Evolutionary conservation across 2,113 vertebrate species (phyloP), one percentile per base, ranked within the genome.

Genomic region (Petroica traversi): DNA sequence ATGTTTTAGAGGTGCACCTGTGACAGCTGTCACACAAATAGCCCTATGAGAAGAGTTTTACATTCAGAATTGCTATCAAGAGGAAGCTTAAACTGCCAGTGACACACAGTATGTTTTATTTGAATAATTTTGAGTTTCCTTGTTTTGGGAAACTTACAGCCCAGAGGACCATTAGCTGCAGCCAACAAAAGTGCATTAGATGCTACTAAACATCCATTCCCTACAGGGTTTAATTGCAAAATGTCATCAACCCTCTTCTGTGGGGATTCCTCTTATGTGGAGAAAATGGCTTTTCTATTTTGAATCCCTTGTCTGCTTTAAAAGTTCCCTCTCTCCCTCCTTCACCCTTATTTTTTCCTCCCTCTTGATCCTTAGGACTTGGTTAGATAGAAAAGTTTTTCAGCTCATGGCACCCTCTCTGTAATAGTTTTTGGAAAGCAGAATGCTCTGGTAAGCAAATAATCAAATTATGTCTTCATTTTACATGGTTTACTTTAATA

Each of bases 381-480:
- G 6, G 15, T 40, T 79, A 67, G 29, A 63, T 33, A 66, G 40
- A 43, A 4, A 58, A 66, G 6, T 78, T 69, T 66, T 18, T 57
- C 52, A 80, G 12, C 14, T 71, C 61, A 75, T 12, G 46, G 18
- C 8, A 85, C 18, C 2, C 2, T 24, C 26, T 11, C 12, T 76
- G 14, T 25, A 25, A 18, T 0, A 49, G 18, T 14, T 52, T 31
- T 48, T 77, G 54, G 45, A 87, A 88, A 34, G 12, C 19, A 76
- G 17, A 18, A 18, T 77, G 34, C 28, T 79, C 62, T 88, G 11
- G 8, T 46, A 25, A 89, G 73, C 11, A 80, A 94, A 66, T 38
- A n/a, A 77, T 52, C 33, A 76, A 92, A 71, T 94, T 92, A 82
- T 51, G n/a, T 64, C 33, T 58, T 95, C 6, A 84, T 78, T 97